Base-by-base conservation (phyloP, 2,797 vertebrate genomes). In the Carcharodon carcharias region DNA sequence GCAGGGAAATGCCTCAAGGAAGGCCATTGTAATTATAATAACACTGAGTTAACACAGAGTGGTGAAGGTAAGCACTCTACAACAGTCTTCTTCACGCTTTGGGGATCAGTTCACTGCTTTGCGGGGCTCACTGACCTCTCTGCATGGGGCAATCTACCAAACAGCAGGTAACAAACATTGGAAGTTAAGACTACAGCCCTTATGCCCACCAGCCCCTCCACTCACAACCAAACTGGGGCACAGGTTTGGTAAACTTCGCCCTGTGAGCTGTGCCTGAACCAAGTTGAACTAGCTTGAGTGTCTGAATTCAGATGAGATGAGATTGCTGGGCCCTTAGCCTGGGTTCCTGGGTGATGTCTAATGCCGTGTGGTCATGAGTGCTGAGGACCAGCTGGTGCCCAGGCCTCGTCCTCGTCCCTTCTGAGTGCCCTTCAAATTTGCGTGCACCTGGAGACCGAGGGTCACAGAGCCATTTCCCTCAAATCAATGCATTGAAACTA, bases 141-240 rank as follows among this genome's bases (percentile, higher is more conserved):
- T 98, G 98, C 96, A 97, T 31, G 85, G 98, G 98, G 97, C 98
- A 6, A 18, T 61, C 88, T 61, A 91, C 58, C 56, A 61, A 89
- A 61, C 31, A 91, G 3, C 9, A 31, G 5, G 23, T 12, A 91
- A 31, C 14, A 31, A 4, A 91, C 12, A 18, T 91, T 61, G 56
- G 56, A 4, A n/a, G 1, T 61, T 61, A 91, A 31, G 4, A 56
- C 12, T 61, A 35, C 50, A 56, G 50, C 9, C 26, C 45, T 14
- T 35, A 54, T 58, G 88, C 0, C 6, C 69, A 31, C 9, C 28
- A 35, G 9, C 71, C 9, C 35, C 8, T 35, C 28, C 71, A 7
- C 1, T 50, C 5, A 58, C 65, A 67, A 58, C 54, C 31, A 26
- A 58, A 91, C 14, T 28, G 61, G 4, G 88, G 5, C 56, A 35